A percentile compares a stretch with the other conserved stretches of the same genome.
Conservation (phyloP, 2,113 vertebrate genomes). For the Zapus hudsonius region DNA sequence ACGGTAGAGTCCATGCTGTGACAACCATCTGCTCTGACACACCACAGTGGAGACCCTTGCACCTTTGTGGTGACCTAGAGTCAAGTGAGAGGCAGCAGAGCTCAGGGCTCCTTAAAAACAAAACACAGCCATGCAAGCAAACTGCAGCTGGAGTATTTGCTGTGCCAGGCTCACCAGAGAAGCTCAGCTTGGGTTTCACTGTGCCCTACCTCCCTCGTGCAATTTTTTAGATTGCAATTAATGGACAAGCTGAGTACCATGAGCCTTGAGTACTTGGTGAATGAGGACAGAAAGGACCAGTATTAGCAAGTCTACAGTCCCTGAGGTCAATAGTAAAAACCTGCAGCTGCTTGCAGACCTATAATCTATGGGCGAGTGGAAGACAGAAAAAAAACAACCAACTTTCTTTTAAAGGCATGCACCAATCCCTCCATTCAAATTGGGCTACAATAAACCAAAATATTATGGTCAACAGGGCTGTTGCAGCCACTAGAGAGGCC, state of each 20-base stretch:
- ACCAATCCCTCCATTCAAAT: not conserved
- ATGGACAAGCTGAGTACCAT: not conserved
- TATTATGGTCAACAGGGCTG: not conserved
- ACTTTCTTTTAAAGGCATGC: no score
- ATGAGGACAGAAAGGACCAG: not conserved
- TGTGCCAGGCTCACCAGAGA: not conserved
- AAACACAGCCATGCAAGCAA: not conserved
- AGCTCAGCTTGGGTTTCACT: no score
- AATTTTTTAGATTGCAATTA: not conserved
- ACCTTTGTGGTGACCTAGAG: not conserved
- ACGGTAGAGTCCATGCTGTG: not conserved
- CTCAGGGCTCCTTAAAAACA: not conserved
- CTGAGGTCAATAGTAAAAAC: not conserved
- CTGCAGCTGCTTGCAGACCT: no score
- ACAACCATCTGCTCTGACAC: not conserved
- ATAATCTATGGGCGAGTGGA: not conserved
- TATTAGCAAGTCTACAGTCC: not conserved
- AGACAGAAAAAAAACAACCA: not conserved
- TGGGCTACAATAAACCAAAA: not conserved
- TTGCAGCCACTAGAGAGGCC: not conserved
- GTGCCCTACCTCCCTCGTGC: not conserved
- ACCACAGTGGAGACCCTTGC: not conserved
- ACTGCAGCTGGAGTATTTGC: no score
- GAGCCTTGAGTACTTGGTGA: not conserved
- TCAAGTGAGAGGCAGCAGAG: no score